Base-by-base conservation (phyloP, 2,113 vertebrate species). In the Plecotus auritus region DNA sequence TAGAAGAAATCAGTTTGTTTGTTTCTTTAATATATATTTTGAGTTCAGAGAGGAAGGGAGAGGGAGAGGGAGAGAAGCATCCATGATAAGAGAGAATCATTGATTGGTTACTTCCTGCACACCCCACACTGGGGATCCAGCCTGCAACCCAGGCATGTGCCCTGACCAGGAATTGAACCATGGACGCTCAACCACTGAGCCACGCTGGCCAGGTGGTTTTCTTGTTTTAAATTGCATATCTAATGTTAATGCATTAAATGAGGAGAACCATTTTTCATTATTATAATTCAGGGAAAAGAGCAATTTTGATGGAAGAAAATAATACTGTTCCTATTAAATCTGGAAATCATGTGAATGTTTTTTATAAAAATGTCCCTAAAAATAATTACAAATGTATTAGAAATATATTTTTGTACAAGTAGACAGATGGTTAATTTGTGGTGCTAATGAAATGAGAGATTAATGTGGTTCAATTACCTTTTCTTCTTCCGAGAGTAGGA, bases 381-480 rank as follows among this genome's bases (percentile, higher is more conserved):
- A 88, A 23, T 88, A 92, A 76, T 92, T 92, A 51, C 7, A 59
- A 85, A 70, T 76, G 6, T 54, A 37, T n/a, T 88, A 59, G 74
- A 70, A 96, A 82, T 97, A 94, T 4, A 90, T 96, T 97, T 97
- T 90, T 85, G 16, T 89, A 95, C 96, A 95, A 96, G 47, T 42
- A 92, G 95, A 91, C 92, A 95, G 95, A 82, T 95, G 76, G 88
- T 93, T 98, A 95, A 98, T 97, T 97, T 97, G 40, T 5, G 96
- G 64, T 92, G 94, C 92, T 97, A 98, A 97, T 98, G 94, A 97
- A 78, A 89, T 80, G 84, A 95, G 94, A 96, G 93, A 98, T 98
- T 97, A 96, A 90, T 96, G 74, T 97, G 86, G 87, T 97, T 10
- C 4, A 91, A 87, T 92, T 97, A 91, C 37, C 90, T 93, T 95